Evolutionary conservation across 2,797 vertebrate species (phyloP).

Genomic region (Geotrypetes seraphini): DNA sequence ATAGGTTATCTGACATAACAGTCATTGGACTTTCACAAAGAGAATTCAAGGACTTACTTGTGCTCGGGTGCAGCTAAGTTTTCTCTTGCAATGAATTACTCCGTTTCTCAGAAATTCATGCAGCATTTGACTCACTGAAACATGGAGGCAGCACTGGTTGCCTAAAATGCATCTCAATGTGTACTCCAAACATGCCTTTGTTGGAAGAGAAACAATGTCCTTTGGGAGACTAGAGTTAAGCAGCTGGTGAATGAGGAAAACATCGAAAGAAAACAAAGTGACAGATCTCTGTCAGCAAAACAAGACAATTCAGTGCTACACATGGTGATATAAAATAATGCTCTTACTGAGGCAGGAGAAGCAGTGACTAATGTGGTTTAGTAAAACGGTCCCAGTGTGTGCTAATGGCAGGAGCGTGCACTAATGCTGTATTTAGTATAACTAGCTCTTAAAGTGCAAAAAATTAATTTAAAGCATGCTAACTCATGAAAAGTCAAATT

Average conservation of each 20-base stretch:
- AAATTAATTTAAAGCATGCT: no score
- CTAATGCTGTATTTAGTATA: no score
- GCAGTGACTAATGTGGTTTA: no score
- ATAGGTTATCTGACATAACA: background rate
- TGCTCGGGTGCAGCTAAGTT: background rate
- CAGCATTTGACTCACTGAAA: constrained; percentile 1
- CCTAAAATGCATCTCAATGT: background rate
- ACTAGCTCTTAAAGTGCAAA: no score
- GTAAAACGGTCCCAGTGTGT: no score
- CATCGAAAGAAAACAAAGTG: constrained; percentile 11
- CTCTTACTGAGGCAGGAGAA: background rate
- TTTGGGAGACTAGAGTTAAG: constrained; percentile 7
- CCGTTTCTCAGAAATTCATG: background rate
- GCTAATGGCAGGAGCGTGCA: no score
- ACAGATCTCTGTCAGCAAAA: constrained; percentile 1
- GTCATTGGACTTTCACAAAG: background rate
- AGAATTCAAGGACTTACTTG: background rate
- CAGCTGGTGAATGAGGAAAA: constrained; percentile 3
- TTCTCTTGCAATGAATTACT: background rate
- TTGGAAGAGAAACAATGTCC: background rate
- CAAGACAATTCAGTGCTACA: constrained; percentile 4
- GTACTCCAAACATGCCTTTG: background rate
- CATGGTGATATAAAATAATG: constrained; percentile 12
- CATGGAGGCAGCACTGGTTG: background rate
- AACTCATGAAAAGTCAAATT: no score